phyloP scores from a whole-genome alignment of 2,113 vertebrate genomes.

The Uria lomvia region DNA sequence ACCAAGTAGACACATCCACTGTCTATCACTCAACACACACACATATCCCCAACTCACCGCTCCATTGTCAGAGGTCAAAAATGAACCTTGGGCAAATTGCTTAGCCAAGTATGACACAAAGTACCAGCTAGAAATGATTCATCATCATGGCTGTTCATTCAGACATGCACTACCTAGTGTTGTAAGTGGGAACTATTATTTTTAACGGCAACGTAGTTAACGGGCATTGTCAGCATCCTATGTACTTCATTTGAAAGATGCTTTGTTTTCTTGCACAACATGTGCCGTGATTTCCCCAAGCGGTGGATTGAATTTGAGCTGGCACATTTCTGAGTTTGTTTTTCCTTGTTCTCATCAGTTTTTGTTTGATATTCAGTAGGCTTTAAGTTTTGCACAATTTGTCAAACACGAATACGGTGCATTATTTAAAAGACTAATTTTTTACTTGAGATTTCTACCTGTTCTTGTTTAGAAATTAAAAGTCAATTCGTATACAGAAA shows the following conservation, averaged over 20 bases:
- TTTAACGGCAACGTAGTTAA: not conserved
- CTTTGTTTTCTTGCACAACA: not conserved
- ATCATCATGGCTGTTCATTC: not conserved
- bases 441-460: not conserved
- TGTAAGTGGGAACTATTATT: not conserved
- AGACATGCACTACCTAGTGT: not conserved
- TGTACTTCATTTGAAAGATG: not conserved
- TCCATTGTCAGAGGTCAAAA: not conserved
- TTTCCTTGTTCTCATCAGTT: not conserved
- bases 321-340: not conserved
- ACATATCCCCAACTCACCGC: not conserved
- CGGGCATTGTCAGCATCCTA: fast-evolving
- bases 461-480: not conserved
- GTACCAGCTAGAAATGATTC: not conserved
- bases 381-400: not conserved
- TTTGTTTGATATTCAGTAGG: not conserved
- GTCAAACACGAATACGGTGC: not conserved
- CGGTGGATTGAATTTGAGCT: not conserved
- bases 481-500: not conserved
- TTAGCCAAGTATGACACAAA: not conserved
- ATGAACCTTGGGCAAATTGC: not conserved
- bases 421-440: not conserved
- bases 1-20: not conserved
- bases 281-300: not conserved
- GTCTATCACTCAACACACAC: not conserved